These are phyloP conservation scores for Kryptolebias marmoratus DNA, from an alignment of 2,113 vertebrate genomes.

Conservation along the genomic window DNA sequence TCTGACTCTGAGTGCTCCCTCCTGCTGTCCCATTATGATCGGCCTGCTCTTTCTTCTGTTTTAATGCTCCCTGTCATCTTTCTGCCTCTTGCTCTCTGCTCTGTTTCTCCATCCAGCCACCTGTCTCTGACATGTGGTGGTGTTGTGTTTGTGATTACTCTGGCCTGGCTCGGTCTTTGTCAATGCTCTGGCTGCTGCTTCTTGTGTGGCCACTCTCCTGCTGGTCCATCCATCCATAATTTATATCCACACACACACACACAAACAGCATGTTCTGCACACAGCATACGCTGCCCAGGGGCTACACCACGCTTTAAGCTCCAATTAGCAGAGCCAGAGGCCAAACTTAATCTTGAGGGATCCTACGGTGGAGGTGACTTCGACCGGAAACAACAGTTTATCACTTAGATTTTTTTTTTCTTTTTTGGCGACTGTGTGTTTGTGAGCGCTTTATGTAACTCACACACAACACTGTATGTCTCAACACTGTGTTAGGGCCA, in stretches of 20 bases:
- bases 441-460: slow-evolving; percentile 6
- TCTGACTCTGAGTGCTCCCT: slow-evolving; percentile 41
- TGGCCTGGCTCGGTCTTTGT: slow-evolving; percentile 40
- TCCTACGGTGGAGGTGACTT: slow-evolving; percentile 71
- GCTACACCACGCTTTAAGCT: slow-evolving; percentile 80
- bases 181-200: slow-evolving; percentile 59
- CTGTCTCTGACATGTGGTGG: slow-evolving; percentile 49
- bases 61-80: slow-evolving; percentile 12
- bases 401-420: slow-evolving; percentile 37
- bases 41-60: slow-evolving; percentile 22
- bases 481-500: too few species aligned
- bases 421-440: not conserved
- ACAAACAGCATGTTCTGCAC: slow-evolving; percentile 45
- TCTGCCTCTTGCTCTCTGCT: not conserved
- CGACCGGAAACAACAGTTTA: slow-evolving; percentile 70
- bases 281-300: slow-evolving; percentile 72
- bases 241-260: slow-evolving; percentile 51
- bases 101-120: slow-evolving; percentile 47
- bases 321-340: slow-evolving; percentile 83
- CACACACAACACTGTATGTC: not conserved
- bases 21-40: slow-evolving; percentile 50
- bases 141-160: slow-evolving; percentile 57
- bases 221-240: slow-evolving; percentile 68
- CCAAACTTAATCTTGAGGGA: slow-evolving; percentile 76
- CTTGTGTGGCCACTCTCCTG: slow-evolving; percentile 66